These are phyloP conservation scores for Arremon aurantiirostris DNA, from an alignment of 2,797 vertebrate species.

Conservation along the genomic window DNA sequence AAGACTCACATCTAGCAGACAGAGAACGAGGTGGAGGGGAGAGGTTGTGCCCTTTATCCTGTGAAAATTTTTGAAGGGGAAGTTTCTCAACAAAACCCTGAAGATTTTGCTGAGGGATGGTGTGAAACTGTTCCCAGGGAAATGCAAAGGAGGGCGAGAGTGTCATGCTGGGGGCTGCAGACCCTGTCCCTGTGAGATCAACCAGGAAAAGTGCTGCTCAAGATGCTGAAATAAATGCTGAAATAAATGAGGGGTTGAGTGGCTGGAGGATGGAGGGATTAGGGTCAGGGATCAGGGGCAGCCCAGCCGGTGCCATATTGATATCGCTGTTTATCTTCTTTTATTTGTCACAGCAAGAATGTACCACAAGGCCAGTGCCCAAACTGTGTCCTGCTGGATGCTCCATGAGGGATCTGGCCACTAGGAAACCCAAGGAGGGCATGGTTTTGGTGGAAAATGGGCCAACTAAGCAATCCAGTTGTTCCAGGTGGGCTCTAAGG, in stretches of 20 bases:
- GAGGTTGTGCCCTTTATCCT: background rate
- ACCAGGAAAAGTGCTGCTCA: background rate
- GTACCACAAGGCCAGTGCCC: too few relatives aligned
- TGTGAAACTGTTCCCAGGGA: background rate
- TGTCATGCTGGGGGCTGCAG: background rate
- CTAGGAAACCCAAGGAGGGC: background rate
- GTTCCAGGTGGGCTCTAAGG: background rate
- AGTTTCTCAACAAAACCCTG: background rate
- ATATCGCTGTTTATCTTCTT: background rate
- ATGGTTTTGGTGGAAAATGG: background rate
- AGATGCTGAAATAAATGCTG: background rate
- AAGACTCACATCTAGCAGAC: background rate
- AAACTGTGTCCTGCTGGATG: background rate
- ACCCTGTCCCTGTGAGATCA: background rate
- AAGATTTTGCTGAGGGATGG: background rate
- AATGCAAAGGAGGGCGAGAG: background rate
- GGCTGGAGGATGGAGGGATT: background rate
- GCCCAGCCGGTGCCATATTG: accelerated
- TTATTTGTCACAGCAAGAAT: background rate
- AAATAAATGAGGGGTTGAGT: background rate
- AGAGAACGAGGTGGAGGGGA: background rate
- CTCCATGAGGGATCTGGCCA: background rate
- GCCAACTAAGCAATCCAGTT: background rate
- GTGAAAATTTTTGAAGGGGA: background rate
- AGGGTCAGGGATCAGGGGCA: background rate